A percentile compares a stretch with the other conserved stretches of the same genome.
Conservation (phyloP, 2,797 vertebrate genomes). For the Melanotaenia maccullochi region DNA sequence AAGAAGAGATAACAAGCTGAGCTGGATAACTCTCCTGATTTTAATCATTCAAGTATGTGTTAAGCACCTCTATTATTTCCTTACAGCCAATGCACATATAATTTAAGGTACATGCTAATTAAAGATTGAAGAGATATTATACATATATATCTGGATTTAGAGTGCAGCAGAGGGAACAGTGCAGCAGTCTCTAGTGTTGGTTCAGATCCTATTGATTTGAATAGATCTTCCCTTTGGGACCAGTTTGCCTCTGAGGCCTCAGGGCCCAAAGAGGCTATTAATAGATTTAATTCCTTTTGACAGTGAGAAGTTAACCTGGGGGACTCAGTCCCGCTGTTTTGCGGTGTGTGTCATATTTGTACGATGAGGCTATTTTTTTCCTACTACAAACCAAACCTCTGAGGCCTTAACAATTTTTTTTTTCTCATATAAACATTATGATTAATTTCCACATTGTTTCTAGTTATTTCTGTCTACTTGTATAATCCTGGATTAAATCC, state of each 20-base stretch:
- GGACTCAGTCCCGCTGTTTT: not conserved
- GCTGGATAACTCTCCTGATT: conserved; percentile 26
- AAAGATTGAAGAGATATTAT: conserved; percentile 56
- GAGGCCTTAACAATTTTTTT: conserved; percentile 8
- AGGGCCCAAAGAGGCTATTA: conserved; percentile 46
- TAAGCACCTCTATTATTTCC: conserved; percentile 41
- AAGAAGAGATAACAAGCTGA: conserved; percentile 30
- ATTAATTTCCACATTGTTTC: conserved; percentile 37
- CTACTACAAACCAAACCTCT: not conserved
- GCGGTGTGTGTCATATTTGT: not conserved
- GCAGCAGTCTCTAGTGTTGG: conserved; percentile 22
- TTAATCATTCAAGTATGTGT: conserved; percentile 25
- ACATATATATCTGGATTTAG: conserved; percentile 25
- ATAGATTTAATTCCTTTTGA: conserved; percentile 51
- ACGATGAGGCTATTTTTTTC: not conserved
- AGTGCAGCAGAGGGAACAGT: conserved; percentile 42
- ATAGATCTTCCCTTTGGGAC: conserved; percentile 61
- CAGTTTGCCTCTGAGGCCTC: conserved; percentile 42
- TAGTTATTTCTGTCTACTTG: conserved; percentile 42
- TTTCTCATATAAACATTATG: conserved; percentile 17
- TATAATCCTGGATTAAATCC: conserved; percentile 48
- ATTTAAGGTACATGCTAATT: conserved; percentile 56
- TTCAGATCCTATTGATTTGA: conserved; percentile 46
- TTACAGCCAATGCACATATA: conserved; percentile 27
- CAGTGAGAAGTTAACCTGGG: conserved; percentile 17